These are phyloP conservation scores for Drosophila pallidifrons DNA, from an alignment of 1,140 invertebrate genomes.

Conservation along the genomic window DNA sequence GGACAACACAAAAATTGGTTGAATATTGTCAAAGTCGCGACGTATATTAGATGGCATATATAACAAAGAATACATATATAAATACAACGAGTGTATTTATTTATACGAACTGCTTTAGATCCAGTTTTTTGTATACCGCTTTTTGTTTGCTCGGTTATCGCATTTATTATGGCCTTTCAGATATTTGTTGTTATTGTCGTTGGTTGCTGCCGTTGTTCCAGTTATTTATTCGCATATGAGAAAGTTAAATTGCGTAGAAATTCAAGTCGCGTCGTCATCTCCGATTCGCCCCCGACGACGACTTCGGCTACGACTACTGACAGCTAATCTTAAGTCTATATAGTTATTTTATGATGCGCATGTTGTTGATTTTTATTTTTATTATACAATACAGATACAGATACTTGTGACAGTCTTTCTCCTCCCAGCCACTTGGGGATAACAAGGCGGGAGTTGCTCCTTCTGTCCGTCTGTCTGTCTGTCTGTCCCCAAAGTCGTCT, in stretches of 20 bases:
- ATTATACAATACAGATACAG: constrained; percentile 34
- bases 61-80: constrained; percentile 41
- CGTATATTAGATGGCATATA: constrained; percentile 28
- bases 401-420: constrained; percentile 19
- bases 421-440: background rate
- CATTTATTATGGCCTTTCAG: constrained; percentile 76
- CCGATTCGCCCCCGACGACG: background rate
- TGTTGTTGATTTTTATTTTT: constrained; percentile 71
- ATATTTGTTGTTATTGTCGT: constrained; percentile 23
- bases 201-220: constrained; percentile 23
- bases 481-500: constrained; percentile 27
- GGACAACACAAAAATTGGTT: constrained; percentile 49
- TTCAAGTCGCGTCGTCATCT: constrained; percentile 69
- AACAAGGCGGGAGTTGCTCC: background rate
- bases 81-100: constrained; percentile 35
- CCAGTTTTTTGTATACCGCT: constrained; percentile 53
- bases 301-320: background rate
- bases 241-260: constrained; percentile 82
- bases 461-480: background rate
- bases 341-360: constrained; percentile 79
- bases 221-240: constrained; percentile 59
- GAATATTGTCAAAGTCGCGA: constrained; percentile 66
- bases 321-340: constrained; percentile 50
- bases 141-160: constrained; percentile 52
- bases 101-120: constrained; percentile 31